phyloP scores from a whole-genome alignment of 2,888 invertebrate species.

The Brachycybe producta region DNA sequence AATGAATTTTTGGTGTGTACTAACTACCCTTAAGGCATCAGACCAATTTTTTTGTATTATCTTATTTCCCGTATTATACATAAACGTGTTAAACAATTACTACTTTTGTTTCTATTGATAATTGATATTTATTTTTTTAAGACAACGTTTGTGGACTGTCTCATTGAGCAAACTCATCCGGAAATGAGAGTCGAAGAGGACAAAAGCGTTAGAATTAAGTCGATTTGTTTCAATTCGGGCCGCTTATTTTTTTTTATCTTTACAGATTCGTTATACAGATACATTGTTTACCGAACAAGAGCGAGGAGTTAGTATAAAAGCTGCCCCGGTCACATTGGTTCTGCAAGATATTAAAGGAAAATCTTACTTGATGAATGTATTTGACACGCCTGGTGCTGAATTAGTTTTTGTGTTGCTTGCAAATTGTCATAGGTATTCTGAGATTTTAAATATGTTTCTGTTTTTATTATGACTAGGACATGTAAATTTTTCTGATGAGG shows the following conservation, averaged over 20 bases:
- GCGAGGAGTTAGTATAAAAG: constrained; percentile 92
- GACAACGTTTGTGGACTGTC: constrained; percentile 92
- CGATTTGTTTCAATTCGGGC: background rate
- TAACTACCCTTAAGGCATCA: no score
- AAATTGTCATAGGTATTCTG: no score
- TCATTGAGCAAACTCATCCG: constrained; percentile 94
- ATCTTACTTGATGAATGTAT: constrained; percentile 91
- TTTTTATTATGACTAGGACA: constrained; percentile 49
- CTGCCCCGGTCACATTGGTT: constrained; percentile 85
- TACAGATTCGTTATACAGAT: constrained; percentile 77
- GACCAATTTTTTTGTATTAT: constrained; percentile 5
- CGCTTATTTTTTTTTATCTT: background rate
- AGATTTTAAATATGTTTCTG: no score
- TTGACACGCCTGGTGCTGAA: constrained; percentile 65
- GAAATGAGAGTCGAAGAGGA: constrained; percentile 48
- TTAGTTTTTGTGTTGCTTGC: no score
- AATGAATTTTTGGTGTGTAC: no score
- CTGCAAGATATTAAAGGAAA: constrained; percentile 88
- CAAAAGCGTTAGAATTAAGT: constrained; percentile 33
- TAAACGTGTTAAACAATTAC: background rate
- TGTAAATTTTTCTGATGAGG: constrained; percentile 98
- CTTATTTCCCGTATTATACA: background rate
- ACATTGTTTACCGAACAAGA: constrained; percentile 94
- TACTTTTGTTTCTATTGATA: background rate
- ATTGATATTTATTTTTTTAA: constrained; percentile 26